Conservation (phyloP, 2,113 vertebrate genomes). For the Xyrauchen texanus region DNA sequence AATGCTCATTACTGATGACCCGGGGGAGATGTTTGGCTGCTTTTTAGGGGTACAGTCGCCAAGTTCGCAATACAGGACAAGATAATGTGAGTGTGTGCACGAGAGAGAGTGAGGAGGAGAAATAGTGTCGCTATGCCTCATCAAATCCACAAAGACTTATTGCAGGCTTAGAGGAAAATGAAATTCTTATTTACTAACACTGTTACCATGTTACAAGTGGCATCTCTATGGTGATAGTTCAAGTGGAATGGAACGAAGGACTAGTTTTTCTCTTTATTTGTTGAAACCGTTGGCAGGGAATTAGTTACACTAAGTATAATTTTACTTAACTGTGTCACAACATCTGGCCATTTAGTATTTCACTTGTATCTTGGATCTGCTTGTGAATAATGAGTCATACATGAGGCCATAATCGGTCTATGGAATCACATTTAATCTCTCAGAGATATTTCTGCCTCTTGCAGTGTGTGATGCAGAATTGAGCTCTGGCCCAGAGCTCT, state of each 20-base stretch:
- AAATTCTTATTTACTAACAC: conserved; percentile 38
- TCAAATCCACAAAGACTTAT: conserved; percentile 35
- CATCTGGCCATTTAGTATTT: conserved; percentile 28
- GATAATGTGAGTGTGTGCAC: neutral
- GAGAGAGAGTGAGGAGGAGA: conserved; percentile 20
- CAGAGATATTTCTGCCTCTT: conserved; percentile 9
- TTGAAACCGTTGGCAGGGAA: conserved; percentile 28
- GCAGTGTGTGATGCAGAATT: conserved; percentile 26
- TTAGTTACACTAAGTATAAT: conserved; percentile 36
- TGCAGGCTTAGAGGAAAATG: conserved; percentile 36
- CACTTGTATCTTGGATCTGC: conserved; percentile 16
- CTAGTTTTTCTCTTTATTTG: neutral
- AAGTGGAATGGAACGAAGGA: neutral
- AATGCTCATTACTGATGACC: conserved; percentile 67
- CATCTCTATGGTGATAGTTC: conserved; percentile 12
- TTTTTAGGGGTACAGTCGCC: conserved; percentile 54
- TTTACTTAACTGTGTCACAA: conserved; percentile 34
- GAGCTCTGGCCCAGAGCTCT: conserved; percentile 31
- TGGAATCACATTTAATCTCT: conserved; percentile 41
- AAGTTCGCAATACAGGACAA: conserved; percentile 56
- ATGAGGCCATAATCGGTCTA: conserved; percentile 32
- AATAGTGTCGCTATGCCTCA: conserved; percentile 13
- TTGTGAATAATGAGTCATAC: conserved; percentile 45
- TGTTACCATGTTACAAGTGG: conserved; percentile 29
- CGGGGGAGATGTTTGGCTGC: conserved; percentile 67